Evolutionary conservation across 2,888 invertebrate species (phyloP).

Genomic region (Tryphoninae sp.): DNA sequence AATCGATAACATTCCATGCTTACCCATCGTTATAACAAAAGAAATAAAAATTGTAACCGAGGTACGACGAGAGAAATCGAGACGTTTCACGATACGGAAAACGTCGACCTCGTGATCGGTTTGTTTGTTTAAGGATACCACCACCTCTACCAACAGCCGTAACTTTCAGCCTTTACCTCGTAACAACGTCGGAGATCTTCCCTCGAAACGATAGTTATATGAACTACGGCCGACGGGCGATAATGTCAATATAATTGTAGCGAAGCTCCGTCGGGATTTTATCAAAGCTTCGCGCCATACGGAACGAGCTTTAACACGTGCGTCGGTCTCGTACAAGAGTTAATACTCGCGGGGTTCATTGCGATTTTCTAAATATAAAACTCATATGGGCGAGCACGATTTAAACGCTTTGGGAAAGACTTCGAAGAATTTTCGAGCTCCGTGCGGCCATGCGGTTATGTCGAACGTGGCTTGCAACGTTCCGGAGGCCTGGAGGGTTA

Average conservation of each 20-base stretch:
- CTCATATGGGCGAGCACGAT: constrained; percentile 6
- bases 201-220: not conserved
- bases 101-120: constrained; percentile 37
- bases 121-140: constrained; percentile 62
- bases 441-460: constrained; percentile 24
- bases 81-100: constrained; percentile 47
- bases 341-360: constrained; percentile 34
- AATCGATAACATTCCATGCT: constrained; percentile 58
- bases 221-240: not conserved
- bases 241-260: constrained; percentile 55
- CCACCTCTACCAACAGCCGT: constrained; percentile 40
- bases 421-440: constrained; percentile 33
- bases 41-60: constrained; percentile 7
- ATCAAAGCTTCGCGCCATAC: constrained; percentile 37
- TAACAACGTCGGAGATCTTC: constrained; percentile 27
- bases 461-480: constrained; percentile 21
- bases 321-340: constrained; percentile 6
- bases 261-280: constrained; percentile 8
- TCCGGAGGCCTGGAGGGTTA: constrained; percentile 42
- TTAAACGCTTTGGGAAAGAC: constrained; percentile 32
- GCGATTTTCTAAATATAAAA: constrained; percentile 55
- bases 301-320: constrained; percentile 1
- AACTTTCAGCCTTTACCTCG: constrained; percentile 51
- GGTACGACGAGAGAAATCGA: constrained; percentile 21
- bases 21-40: constrained; percentile 1